Percentiles rank a stretch among this genome's conserved stretches.
Conservation (phyloP, 2,888 invertebrate genomes). For the Drosophila demipolita region DNA sequence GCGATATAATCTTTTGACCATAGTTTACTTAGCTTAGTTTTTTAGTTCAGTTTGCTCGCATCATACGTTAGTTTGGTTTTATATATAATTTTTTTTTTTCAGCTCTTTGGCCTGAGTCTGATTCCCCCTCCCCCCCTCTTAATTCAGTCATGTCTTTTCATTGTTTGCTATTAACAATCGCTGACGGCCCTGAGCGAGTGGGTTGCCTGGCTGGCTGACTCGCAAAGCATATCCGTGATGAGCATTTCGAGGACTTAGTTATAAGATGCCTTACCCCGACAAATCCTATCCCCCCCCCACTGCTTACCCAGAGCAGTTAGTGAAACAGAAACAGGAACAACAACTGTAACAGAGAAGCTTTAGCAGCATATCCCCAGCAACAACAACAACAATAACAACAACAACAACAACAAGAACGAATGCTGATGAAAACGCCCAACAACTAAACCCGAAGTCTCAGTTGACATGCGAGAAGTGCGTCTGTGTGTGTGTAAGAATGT, state of each 20-base stretch:
- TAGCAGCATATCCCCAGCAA: constrained; percentile 46
- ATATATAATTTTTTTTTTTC: constrained; percentile 11
- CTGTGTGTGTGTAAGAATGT: constrained; percentile 25
- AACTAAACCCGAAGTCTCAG: constrained; percentile 50
- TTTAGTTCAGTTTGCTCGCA: constrained; percentile 5
- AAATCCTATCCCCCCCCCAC: not conserved
- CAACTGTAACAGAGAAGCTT: constrained; percentile 42
- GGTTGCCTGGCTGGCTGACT: constrained; percentile 8
- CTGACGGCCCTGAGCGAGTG: constrained; percentile 12
- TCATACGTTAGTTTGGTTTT: not conserved
- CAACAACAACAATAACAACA: constrained; percentile 32
- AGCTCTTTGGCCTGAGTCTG: constrained; percentile 35
- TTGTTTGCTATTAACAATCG: constrained; percentile 58
- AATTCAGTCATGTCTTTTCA: constrained; percentile 64
- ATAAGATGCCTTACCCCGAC: constrained; percentile 42
- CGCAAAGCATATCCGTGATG: constrained; percentile 56
- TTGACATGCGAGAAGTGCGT: constrained; percentile 44
- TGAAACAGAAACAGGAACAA: constrained; percentile 21
- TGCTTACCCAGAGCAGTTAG: constrained; percentile 9
- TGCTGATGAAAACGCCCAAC: constrained; percentile 37
- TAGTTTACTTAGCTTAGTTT: constrained; percentile 2
- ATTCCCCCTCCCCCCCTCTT: constrained; percentile 55
- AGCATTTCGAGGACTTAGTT: constrained; percentile 67
- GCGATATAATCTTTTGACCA: not conserved
- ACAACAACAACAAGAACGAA: constrained; percentile 31